A percentile compares a stretch with the other conserved stretches of the same genome.
These are phyloP conservation scores for Platycercus adscitus DNA, from an alignment of 2,113 vertebrate genomes.

Conservation along the genomic window DNA sequence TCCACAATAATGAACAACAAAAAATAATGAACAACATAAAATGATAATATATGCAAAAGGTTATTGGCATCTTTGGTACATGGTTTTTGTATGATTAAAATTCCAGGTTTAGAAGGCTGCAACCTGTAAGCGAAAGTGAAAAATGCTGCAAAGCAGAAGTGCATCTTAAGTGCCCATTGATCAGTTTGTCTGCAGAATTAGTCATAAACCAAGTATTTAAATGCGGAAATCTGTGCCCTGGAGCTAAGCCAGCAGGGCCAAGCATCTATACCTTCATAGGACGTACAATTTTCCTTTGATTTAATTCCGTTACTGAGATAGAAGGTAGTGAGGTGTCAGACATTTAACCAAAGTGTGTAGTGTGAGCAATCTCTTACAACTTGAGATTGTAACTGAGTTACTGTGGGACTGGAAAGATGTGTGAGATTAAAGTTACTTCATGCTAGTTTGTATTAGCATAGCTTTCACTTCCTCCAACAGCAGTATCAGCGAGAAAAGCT, in stretches of 20 bases:
- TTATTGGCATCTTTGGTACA: neutral
- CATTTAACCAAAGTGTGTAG: neutral
- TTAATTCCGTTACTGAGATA: neutral
- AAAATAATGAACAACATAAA: neutral
- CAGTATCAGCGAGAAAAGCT: neutral
- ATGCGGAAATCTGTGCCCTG: neutral
- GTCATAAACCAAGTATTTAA: neutral
- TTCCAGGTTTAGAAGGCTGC: neutral
- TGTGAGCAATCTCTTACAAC: neutral
- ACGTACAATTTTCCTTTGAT: neutral
- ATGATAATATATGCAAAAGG: neutral
- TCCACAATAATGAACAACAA: neutral
- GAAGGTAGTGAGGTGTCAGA: neutral
- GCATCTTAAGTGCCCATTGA: accelerated
- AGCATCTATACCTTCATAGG: neutral
- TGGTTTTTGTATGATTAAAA: neutral
- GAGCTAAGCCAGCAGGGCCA: neutral
- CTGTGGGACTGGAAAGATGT: neutral
- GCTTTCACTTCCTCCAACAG: neutral
- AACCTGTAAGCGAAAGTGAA: neutral
- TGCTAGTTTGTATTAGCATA: neutral
- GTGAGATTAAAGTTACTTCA: neutral
- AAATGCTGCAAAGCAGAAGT: neutral
- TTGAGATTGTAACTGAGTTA: neutral
- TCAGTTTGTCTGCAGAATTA: neutral